A percentile compares a stretch with the other conserved stretches of the same genome.
phyloP scores from a whole-genome alignment of 2,113 vertebrate species.

The Myrmophylax atrothorax region DNA sequence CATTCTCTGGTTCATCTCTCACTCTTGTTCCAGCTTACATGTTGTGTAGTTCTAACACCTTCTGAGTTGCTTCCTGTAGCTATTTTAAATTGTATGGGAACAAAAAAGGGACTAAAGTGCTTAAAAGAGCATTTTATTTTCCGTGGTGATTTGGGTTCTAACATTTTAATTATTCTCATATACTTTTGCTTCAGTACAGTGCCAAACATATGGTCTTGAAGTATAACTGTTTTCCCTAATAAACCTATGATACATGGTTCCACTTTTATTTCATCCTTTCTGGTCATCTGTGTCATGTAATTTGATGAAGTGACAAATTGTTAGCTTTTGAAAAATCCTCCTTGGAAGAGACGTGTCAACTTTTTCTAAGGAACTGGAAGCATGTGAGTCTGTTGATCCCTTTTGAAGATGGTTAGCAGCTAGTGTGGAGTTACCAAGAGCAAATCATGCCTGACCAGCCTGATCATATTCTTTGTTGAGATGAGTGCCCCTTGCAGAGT shows the following conservation, averaged over 20 bases:
- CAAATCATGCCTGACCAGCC: not conserved
- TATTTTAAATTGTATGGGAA: not conserved
- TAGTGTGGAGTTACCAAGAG: not conserved
- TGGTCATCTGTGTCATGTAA: not conserved
- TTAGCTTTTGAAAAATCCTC: not conserved
- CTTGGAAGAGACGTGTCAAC: not conserved
- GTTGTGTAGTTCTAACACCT: not conserved
- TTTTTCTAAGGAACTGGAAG: not conserved
- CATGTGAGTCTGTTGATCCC: not conserved
- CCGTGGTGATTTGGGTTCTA: not conserved
- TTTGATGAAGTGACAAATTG: not conserved
- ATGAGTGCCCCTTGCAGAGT: not conserved
- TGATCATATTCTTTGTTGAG: not conserved
- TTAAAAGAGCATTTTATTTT: slow-evolving; percentile 4
- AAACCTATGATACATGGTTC: slow-evolving; percentile 18
- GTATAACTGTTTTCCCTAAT: slow-evolving; percentile 14
- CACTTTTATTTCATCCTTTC: slow-evolving; percentile 14
- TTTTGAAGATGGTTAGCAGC: not conserved
- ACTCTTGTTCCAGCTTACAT: not conserved
- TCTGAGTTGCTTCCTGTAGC: not conserved
- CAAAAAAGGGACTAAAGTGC: not conserved
- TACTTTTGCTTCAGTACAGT: slow-evolving; percentile 22
- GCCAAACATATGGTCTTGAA: slow-evolving; percentile 11
- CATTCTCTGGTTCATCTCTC: not conserved
- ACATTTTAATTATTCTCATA: not conserved